Evolutionary conservation across 2,888 invertebrate genomes (phyloP), one percentile per base, ranked within the genome.

Genomic region (Pediacus dermestoides): DNA sequence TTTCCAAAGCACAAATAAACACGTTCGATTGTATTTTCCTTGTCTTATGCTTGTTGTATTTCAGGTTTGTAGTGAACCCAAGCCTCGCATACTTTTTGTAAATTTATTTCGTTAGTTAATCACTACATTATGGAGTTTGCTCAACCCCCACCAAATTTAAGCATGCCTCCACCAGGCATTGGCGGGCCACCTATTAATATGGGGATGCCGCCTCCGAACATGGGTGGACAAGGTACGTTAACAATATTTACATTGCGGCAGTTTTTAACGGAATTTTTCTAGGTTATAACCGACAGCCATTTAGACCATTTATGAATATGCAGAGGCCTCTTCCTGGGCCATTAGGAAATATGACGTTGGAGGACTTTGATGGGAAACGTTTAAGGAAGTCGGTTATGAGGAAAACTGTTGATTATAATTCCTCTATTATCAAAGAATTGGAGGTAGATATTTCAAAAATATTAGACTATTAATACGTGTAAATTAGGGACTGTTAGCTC

Each of bases 401-500:
- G 55, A 95, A 95, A 74, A 97, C 96, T 16, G 94, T 97, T 36
- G 97, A 97, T 74, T 96, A 96, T 70, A 96, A 96, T 76, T 85
- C 94, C 11, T 83, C 96, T 21, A 87, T 96, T 60, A 88, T 95
- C 44, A 88, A 88, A 68, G 88, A 88, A 59, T 70, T 97, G 58
- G 91, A 96, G 80, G 88, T 88, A 70, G 69, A 64, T 61, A 34
- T 23, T 45, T 30, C 26, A 28, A 28, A 28, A 9, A 3, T n/a
- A 28, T 28, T n/a, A 2, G 9, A 12, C 2, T 2, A 28, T 27
- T 7, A 27, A 10, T 27, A 8, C 9, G 14, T 13, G 8, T 18
- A 7, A 18, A 18, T 7, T 18, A 18, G 8, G 21, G 6, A 18
- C 8, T 18, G 21, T 8, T 6, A 18, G 6, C 21, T 18, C 6